Percentiles rank a stretch among this genome's conserved stretches.
Conservation (phyloP, 2,888 invertebrate species). For the Trichogramma dendrolimi region DNA sequence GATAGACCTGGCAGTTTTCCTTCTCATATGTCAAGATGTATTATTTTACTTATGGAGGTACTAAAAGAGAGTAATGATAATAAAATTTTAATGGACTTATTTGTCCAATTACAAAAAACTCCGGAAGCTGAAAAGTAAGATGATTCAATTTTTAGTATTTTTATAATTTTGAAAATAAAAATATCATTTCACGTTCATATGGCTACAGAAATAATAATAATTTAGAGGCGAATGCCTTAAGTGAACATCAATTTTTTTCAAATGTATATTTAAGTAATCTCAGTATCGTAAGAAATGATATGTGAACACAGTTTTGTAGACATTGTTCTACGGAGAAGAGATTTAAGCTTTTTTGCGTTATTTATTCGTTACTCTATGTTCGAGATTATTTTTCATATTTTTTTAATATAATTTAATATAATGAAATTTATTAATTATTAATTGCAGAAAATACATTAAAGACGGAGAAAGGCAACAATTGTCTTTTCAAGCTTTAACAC, state of each 20-base stretch:
- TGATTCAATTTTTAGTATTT: slow-evolving; percentile 11
- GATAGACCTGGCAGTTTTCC: slow-evolving; percentile 89
- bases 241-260: too few relatives aligned
- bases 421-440: neutral
- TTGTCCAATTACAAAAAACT: slow-evolving; percentile 70
- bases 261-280: too few relatives aligned
- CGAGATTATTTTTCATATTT: neutral
- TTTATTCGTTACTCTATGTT: too few relatives aligned
- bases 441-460: slow-evolving; percentile 70
- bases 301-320: too few relatives aligned
- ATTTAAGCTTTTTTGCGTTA: too few relatives aligned
- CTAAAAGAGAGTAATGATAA: slow-evolving; percentile 76
- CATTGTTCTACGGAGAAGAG: too few relatives aligned
- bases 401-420: neutral
- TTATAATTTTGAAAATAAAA: too few relatives aligned
- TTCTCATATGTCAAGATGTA: slow-evolving; percentile 83
- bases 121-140: slow-evolving; percentile 83
- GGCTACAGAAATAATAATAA: too few relatives aligned
- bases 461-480: slow-evolving; percentile 80
- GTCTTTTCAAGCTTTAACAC: slow-evolving; percentile 72
- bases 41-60: slow-evolving; percentile 76
- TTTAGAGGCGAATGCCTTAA: too few relatives aligned
- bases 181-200: too few relatives aligned
- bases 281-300: too few relatives aligned
- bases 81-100: slow-evolving; percentile 73